A percentile compares a stretch with the other conserved stretches of the same genome.
phyloP scores from a whole-genome alignment of 2,797 vertebrate species.

The Nannoperca australis region DNA sequence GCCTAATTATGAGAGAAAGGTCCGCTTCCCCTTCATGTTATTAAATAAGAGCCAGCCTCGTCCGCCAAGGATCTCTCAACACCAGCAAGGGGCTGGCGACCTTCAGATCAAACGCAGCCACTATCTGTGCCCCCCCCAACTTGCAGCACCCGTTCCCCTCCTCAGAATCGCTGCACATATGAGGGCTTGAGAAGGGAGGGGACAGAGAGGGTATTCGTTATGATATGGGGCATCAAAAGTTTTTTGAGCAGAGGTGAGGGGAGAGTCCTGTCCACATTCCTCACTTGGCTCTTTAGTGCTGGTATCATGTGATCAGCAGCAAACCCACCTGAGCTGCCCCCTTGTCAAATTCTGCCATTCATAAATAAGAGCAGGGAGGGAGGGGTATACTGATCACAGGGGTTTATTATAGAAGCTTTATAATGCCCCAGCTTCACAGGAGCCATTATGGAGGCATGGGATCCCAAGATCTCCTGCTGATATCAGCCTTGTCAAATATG shows the following conservation, averaged over 20 bases:
- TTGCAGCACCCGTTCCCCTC: conserved; percentile 48
- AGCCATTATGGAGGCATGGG: conserved; percentile 77
- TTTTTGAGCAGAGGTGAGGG: conserved; percentile 33
- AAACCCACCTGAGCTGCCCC: conserved; percentile 73
- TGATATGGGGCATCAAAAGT: conserved; percentile 93
- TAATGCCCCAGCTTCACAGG: conserved; percentile 76
- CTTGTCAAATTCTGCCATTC: conserved; percentile 84
- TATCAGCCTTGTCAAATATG: conserved; percentile 76
- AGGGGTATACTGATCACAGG: conserved; percentile 76
- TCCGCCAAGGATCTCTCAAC: conserved; percentile 97
- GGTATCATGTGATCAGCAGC: conserved; percentile 81
- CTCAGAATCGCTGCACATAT: conserved; percentile 67
- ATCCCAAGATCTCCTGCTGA: conserved; percentile 76
- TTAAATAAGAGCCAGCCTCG: conserved; percentile 99
- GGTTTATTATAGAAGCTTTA: conserved; percentile 78
- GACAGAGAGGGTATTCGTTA: conserved; percentile 84
- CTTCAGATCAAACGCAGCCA: conserved; percentile 99
- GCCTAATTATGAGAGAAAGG: conserved; percentile 99
- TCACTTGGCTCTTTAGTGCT: conserved; percentile 62
- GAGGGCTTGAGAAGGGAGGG: conserved; percentile 58
- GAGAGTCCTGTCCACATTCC: conserved; percentile 81
- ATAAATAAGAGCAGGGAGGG: conserved; percentile 80
- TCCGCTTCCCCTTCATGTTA: conserved; percentile 99
- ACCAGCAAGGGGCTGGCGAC: conserved; percentile 91
- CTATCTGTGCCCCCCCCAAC: conserved; percentile 88